Evolutionary conservation across 2,797 vertebrate genomes (phyloP).

Genomic region (Chiroxiphia lanceolata): DNA sequence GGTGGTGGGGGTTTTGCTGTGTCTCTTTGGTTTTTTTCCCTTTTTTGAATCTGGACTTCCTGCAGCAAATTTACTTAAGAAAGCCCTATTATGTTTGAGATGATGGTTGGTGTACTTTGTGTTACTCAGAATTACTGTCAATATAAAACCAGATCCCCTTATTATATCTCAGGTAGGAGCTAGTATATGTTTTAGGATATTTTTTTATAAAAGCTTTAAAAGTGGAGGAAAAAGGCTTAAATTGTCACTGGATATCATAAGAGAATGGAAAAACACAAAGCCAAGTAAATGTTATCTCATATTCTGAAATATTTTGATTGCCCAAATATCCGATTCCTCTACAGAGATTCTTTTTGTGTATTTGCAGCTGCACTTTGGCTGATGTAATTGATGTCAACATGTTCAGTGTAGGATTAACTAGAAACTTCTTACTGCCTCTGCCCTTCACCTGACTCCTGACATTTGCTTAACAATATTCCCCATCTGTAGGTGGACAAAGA

Average conservation of each 20-base stretch:
- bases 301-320: not conserved
- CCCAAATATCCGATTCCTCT: not conserved
- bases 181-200: not conserved
- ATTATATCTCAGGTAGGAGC: not conserved
- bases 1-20: not conserved
- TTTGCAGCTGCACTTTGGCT: not conserved
- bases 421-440: not conserved
- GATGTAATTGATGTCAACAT: not conserved
- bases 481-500: constrained; percentile 89
- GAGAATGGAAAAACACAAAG: not conserved
- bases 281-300: not conserved
- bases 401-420: not conserved
- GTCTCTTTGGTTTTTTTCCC: fast-evolving
- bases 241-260: not conserved
- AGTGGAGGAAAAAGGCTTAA: not conserved
- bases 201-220: not conserved
- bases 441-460: not conserved
- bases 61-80: not conserved
- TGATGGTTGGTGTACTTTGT: not conserved
- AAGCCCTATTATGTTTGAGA: not conserved
- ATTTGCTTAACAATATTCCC: not conserved
- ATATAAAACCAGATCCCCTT: not conserved
- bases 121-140: not conserved
- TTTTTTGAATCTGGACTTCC: not conserved
- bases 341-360: not conserved